Evolutionary conservation across 2,888 invertebrate species (phyloP).

Genomic region (Harpagoxenus sublaevis): DNA sequence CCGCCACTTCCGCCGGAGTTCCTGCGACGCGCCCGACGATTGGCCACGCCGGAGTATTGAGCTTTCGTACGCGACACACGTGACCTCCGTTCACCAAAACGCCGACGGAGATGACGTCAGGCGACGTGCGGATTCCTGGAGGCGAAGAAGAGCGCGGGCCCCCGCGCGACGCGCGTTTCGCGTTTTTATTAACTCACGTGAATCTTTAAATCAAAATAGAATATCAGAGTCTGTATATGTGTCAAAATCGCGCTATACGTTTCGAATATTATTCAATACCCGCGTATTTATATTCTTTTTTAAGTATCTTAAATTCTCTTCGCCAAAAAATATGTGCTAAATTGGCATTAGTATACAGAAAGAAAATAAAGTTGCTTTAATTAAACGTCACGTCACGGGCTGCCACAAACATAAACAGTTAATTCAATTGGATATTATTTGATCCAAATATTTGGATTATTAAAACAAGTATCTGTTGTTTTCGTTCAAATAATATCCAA

Average conservation of each 20-base stretch:
- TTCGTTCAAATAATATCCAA: too few relatives aligned
- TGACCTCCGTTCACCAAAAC: constrained; percentile 79
- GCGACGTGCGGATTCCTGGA: constrained; percentile 19
- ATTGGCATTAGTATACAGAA: neutral
- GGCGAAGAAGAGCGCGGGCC: neutral
- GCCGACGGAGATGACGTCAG: constrained; percentile 73
- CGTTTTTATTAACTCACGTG: neutral
- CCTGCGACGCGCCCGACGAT: constrained; percentile 68
- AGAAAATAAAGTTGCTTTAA: too few relatives aligned
- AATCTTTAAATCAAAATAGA: neutral
- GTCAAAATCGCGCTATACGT: neutral
- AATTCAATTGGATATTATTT: too few relatives aligned
- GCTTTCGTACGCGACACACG: constrained; percentile 73
- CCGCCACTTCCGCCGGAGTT: constrained; percentile 57
- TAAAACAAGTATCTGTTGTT: too few relatives aligned
- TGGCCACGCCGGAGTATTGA: constrained; percentile 73
- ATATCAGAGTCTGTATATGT: neutral
- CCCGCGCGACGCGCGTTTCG: neutral
- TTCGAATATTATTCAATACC: neutral
- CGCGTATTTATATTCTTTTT: neutral
- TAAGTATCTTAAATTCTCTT: neutral
- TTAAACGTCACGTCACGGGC: too few relatives aligned
- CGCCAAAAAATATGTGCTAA: neutral
- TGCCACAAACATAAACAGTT: too few relatives aligned
- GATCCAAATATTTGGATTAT: too few relatives aligned